Evolutionary conservation across 2,797 vertebrate genomes (phyloP), one percentile per base, ranked within the genome.

Genomic region (Rhodeus uyekii): DNA sequence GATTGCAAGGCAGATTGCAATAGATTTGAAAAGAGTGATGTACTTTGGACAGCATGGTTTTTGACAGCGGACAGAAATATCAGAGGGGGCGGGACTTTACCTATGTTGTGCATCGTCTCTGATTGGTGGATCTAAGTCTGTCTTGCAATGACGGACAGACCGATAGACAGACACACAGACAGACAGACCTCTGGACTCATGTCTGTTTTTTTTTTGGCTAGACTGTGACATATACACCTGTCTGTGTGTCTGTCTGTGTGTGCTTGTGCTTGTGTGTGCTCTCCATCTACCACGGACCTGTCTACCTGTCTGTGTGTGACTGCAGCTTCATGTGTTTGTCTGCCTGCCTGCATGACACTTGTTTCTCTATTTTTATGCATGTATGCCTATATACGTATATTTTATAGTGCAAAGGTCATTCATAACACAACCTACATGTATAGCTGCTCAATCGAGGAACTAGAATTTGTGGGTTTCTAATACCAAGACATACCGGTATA

Each of bases 141-240:
- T 93, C 94, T 93, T 86, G 90, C 89, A 94, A 93, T 82, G 89
- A 93, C 86, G 93, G 93, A 94, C 93, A 90, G 83, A 93, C 91
- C 90, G 91, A 93, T 92, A 94, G 93, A 95, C 94, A 94, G 92
- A 95, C 94, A 94, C 93, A 95, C 94, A 95, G 85, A 89, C 88
- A 89, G 94, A 95, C 95, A 94, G 94, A 95, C 92, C 90, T 93
- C 91, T 92, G 90, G 81, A 93, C 90, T 74, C 91, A 92, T 91
- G 93, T 93, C 93, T 94, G 93, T 53, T 53, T 53, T 92, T 93
- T 90, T 88, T 92, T 92, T 92, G 92, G 90, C 94, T 94, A 92
- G 90, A 84, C 92, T 93, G 87, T 85, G 89, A 91, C 81, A 87
- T 87, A 87, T 86, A 89, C 88, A 93, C 93, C 92, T 94, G 94